A percentile compares a stretch with the other conserved stretches of the same genome.
These are phyloP conservation scores for Crotalus viridis DNA, from an alignment of 2,113 vertebrate species.

Conservation along the genomic window DNA sequence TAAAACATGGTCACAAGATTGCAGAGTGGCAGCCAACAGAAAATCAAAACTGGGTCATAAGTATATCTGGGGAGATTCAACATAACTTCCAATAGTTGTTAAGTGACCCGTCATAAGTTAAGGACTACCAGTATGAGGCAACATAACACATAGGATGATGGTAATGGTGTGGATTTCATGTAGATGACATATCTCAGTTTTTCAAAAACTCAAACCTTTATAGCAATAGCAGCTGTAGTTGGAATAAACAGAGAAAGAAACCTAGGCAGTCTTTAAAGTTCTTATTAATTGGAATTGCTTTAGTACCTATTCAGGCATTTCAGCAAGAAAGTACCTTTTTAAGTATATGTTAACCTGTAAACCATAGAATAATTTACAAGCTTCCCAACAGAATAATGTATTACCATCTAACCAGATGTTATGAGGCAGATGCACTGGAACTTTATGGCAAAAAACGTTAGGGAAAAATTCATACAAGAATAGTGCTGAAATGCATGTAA, in stretches of 20 bases:
- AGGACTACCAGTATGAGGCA: not conserved
- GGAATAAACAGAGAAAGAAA: not conserved
- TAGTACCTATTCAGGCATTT: not conserved
- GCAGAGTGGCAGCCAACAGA: not conserved
- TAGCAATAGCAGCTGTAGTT: not conserved
- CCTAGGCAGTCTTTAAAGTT: not conserved
- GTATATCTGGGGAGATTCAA: not conserved
- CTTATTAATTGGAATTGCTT: slow-evolving; percentile 1
- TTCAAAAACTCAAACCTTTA: not conserved
- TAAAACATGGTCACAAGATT: not conserved
- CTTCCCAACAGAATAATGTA: slow-evolving; percentile 19
- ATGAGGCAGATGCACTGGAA: not conserved
- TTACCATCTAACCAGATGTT: not conserved
- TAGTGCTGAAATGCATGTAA: not conserved
- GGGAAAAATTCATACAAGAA: not conserved
- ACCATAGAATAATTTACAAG: slow-evolving; percentile 9
- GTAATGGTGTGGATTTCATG: not conserved
- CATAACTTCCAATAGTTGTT: not conserved
- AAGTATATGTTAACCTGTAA: not conserved
- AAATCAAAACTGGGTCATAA: not conserved
- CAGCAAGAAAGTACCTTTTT: not conserved
- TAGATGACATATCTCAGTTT: not conserved
- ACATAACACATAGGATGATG: not conserved
- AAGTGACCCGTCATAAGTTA: not conserved
- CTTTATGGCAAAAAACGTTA: not conserved